Base-by-base conservation (phyloP, 1,140 invertebrate species). In the Mya arenaria region DNA sequence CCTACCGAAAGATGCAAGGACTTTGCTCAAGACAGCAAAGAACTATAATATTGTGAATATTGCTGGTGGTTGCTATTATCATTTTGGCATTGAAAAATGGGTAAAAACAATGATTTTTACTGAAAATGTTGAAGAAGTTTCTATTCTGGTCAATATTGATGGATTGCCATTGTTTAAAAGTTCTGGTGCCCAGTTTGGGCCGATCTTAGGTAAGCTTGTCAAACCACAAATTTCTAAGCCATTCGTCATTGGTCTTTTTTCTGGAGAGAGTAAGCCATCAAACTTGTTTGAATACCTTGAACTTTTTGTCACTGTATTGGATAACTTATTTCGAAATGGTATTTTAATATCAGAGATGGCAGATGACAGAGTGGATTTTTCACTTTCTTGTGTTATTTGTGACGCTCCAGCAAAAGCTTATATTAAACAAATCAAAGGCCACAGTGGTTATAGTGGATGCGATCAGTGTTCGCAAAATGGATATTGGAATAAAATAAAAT, bases 371-470 rank as follows among this genome's bases (percentile, higher is more conserved):
- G 56, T 44, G 10, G 32, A 25, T n/a, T 30, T 62, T 10, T 36
- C 8, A 0, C 56, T 84, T 30, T 32, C 58, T 56, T 34, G 39
- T 68, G 77, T 92, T 39, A 84, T 92, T 58, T 92, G 89, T 84
- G 92, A 93, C 88, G 85, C 89, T 4, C 92, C 92, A 8, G 93
- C 92, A 8, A 89, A 89, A 80, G 85, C 91, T 25, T 93, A 89
- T 84, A 74, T 93, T 10, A 89, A 89, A 63, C 58, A 69, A n/a
- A 87, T 86, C 1, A 93, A 91, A 89, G 85, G 86, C 34, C 90
- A 91, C 71, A 84, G 72, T 75, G 92, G 90, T 17, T 93, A 91
- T 72, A 66, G 84, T 62, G 84, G 85, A 52, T 93, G 93, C 81
- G 86, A 89, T 19, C 91, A 91, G 74, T 93, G 92, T 84, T 72